Evolutionary conservation across 2,888 invertebrate species (phyloP).

Genomic region (Tetranychus piercei): DNA sequence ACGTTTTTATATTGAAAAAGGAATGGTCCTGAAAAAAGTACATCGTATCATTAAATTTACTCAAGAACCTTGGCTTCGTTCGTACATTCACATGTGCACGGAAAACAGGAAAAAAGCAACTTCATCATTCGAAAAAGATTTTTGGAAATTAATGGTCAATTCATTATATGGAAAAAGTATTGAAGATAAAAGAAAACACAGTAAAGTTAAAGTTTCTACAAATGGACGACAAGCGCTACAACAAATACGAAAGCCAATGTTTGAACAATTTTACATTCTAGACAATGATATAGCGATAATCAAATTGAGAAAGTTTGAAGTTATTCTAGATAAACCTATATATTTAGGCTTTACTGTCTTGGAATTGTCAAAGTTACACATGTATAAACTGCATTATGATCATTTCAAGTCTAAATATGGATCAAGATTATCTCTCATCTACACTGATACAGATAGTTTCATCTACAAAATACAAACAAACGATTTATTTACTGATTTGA

Average conservation of each 20-base stretch:
- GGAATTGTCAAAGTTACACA: conserved; percentile 29
- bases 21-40: too few species aligned
- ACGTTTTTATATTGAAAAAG: too few species aligned
- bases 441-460: conserved; percentile 30
- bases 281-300: conserved; percentile 12
- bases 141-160: conserved; percentile 32
- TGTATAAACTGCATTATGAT: conserved; percentile 28
- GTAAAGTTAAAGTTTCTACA: conserved; percentile 27
- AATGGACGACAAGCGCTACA: conserved; percentile 14
- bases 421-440: conserved; percentile 26
- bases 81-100: conserved; percentile 25
- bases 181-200: conserved; percentile 29
- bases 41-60: neutral
- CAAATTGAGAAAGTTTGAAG: conserved; percentile 12
- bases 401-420: conserved; percentile 27
- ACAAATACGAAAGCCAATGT: conserved; percentile 18
- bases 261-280: conserved; percentile 14
- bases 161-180: conserved; percentile 31
- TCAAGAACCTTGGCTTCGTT: conserved; percentile 25
- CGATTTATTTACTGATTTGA: conserved; percentile 29
- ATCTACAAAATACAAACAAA: conserved; percentile 28
- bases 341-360: conserved; percentile 28
- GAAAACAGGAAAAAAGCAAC: conserved; percentile 26
- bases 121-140: conserved; percentile 31
- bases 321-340: conserved; percentile 27